Base-by-base conservation (phyloP, 2,113 vertebrate species). In the Pipa parva region DNA sequence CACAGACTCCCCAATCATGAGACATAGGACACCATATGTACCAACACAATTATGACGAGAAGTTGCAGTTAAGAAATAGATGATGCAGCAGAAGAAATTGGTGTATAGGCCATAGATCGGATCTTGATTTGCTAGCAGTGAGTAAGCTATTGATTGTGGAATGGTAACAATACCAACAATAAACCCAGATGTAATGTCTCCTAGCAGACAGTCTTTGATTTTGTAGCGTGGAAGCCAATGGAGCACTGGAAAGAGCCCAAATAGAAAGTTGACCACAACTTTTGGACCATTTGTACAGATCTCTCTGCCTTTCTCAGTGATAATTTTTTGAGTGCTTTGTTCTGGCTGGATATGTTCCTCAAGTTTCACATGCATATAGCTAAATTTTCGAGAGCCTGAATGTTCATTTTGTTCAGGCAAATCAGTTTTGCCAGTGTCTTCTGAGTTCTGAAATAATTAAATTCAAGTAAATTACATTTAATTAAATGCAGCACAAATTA, bases 41-140 rank as follows among this genome's bases (percentile, higher is more conserved):
- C 82, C 79, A 49, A 83, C 72, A 0, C 2, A 71, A 69, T 79
- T 81, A 60, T 83, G 84, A 29, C 48, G 73, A 0, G 77, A 87
- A 0, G 78, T 83, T 49, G 77, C 76, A 72, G 63, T 17, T 1
- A 55, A 42, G 0, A 77, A 56, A 1, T 84, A 86, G 65, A 81
- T 78, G 61, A 83, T 65, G 18, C 28, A 73, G 74, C 78, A 79
- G 77, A 87, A 84, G 74, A 83, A 84, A 76, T 79, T 83, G 64
- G 84, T 83, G 70, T 86, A 84, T 59, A 86, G 52, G 50, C 84
- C 80, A 0, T 81, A 86, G 61, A 83, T 72, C 26, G 79, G 78
- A 52, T 83, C 79, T 64, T 81, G 80, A 71, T 29, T 84, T 66
- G 82, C 81, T 75, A 81, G 61, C 0, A 84, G 65, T 1, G 84